Conservation (phyloP, 2,888 invertebrate genomes). For the Nomada ruficornis region DNA sequence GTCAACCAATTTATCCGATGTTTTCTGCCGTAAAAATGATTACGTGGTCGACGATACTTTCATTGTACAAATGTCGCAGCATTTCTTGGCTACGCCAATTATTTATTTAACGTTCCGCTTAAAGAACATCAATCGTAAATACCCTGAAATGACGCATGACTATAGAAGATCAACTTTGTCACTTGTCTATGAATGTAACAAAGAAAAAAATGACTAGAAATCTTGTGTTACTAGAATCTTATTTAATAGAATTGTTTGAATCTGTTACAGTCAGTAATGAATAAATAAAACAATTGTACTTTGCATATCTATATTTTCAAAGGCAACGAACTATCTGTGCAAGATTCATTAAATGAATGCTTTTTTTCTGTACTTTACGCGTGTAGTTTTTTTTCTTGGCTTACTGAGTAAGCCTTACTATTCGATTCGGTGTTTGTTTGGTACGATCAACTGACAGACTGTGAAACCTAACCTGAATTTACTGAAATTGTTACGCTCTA, state of each 20-base stretch:
- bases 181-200: neutral
- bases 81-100: constrained; percentile 38
- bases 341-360: no score
- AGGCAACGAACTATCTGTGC: no score
- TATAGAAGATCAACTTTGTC: constrained; percentile 21
- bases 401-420: neutral
- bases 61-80: constrained; percentile 23
- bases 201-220: constrained; percentile 12
- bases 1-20: constrained; percentile 27
- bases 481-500: constrained; percentile 51
- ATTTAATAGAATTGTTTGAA: no score
- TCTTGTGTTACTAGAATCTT: constrained; percentile 11
- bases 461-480: constrained; percentile 14
- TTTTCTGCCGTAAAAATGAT: constrained; percentile 6
- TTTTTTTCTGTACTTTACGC: neutral
- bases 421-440: neutral
- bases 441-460: neutral
- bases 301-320: neutral
- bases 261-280: no score
- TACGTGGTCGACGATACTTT: constrained; percentile 28
- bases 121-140: constrained; percentile 28
- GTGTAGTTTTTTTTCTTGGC: neutral
- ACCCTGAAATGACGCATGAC: constrained; percentile 17
- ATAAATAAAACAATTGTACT: neutral
- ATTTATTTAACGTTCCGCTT: constrained; percentile 9